phyloP scores from a whole-genome alignment of 2,113 vertebrate species.

The Polypterus bichir region DNA sequence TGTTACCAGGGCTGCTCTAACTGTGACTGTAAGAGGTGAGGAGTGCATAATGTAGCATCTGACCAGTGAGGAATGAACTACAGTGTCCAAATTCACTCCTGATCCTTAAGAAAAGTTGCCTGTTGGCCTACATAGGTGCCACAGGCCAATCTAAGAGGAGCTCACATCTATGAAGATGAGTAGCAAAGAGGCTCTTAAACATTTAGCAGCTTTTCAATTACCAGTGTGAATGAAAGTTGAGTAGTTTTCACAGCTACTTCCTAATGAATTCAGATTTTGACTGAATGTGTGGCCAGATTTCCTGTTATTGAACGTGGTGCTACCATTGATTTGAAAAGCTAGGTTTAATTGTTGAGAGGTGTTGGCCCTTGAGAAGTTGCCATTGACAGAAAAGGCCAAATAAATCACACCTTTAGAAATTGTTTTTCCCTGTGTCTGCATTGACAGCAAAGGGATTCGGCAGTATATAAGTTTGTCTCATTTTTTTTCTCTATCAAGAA shows the following conservation, averaged over 20 bases:
- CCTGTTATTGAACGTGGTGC: neutral
- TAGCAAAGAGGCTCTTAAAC: neutral
- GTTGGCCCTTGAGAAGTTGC: neutral
- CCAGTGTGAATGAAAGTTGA: neutral
- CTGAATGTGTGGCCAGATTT: no score
- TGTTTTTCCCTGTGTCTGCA: neutral
- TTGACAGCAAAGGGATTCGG: neutral
- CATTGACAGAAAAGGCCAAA: conserved; percentile 2
- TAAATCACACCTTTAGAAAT: neutral
- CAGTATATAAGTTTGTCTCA: no score
- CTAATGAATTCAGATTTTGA: neutral
- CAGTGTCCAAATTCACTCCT: no score
- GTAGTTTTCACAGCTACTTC: neutral
- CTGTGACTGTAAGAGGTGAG: no score
- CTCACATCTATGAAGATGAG: neutral
- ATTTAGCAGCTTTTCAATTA: neutral
- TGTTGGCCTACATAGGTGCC: no score
- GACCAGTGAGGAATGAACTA: no score
- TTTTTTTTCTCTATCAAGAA: no score
- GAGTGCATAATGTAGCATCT: no score
- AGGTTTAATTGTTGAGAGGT: neutral
- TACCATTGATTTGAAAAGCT: conserved; percentile 1
- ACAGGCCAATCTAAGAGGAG: no score
- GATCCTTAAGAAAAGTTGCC: no score
- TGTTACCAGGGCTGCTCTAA: no score